These are phyloP conservation scores for Mus spicilegus DNA, from an alignment of 2,113 vertebrate genomes.

Conservation along the genomic window DNA sequence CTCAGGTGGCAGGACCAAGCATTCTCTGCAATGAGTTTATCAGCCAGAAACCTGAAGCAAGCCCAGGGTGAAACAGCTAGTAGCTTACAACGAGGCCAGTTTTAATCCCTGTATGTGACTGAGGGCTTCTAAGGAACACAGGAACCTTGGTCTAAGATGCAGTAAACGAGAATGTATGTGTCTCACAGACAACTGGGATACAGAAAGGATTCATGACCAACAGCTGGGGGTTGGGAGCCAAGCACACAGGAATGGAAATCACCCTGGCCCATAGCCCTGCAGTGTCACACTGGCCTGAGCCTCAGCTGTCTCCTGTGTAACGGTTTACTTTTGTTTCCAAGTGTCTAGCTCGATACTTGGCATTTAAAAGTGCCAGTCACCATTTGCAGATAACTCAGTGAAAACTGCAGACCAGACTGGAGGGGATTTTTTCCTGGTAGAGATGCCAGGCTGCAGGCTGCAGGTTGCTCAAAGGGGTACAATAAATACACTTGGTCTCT, in stretches of 20 bases:
- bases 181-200: neutral
- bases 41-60: neutral
- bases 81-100: neutral
- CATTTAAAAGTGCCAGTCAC: conserved; percentile 19
- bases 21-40: neutral
- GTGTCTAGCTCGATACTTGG: neutral
- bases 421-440: neutral
- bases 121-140: neutral
- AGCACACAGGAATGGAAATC: neutral
- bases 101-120: neutral
- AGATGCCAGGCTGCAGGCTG: neutral
- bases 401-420: neutral
- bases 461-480: neutral
- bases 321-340: neutral
- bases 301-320: neutral
- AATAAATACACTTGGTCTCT: neutral
- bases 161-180: neutral
- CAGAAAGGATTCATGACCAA: neutral
- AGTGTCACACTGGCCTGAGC: neutral
- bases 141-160: neutral
- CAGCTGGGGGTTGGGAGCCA: neutral
- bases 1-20: neutral
- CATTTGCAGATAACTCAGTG: conserved; percentile 41
- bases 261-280: neutral
- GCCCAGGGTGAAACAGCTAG: neutral